A percentile compares a stretch with the other conserved stretches of the same genome.
Conservation (phyloP, 2,888 invertebrate species). For the Uloborus plumipes region DNA sequence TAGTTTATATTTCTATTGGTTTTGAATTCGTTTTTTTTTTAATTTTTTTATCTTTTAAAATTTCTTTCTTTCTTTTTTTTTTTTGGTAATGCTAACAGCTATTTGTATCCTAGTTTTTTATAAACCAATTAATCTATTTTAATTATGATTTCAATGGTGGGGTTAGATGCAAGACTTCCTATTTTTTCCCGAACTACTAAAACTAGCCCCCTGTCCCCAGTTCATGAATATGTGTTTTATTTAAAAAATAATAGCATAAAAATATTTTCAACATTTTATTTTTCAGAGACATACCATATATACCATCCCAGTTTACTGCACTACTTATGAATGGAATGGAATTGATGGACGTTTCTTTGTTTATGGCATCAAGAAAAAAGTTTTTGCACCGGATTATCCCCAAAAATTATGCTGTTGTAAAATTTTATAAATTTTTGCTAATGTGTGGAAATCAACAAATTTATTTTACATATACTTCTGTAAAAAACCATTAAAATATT, state of each 20-base stretch:
- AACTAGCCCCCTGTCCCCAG: not conserved
- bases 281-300: conserved; percentile 71
- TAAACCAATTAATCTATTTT: no score
- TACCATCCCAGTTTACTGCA: conserved; percentile 71
- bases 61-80: no score
- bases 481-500: not conserved
- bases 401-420: conserved; percentile 70
- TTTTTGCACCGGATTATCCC: conserved; percentile 71
- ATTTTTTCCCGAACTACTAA: no score
- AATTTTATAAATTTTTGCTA: not conserved
- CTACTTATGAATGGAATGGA: conserved; percentile 70
- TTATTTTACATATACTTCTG: not conserved
- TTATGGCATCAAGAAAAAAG: conserved; percentile 71
- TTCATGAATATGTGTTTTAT: not conserved
- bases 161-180: no score
- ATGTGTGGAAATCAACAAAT: not conserved
- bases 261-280: conserved; percentile 23
- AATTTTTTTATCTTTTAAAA: no score
- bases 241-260: not conserved
- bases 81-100: no score
- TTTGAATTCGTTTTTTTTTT: no score
- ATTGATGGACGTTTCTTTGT: conserved; percentile 69
- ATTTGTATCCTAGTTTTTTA: no score
- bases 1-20: no score
- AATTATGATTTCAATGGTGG: no score